phyloP scores from a whole-genome alignment of 1,140 invertebrate species.

The Tenebrio molitor region DNA sequence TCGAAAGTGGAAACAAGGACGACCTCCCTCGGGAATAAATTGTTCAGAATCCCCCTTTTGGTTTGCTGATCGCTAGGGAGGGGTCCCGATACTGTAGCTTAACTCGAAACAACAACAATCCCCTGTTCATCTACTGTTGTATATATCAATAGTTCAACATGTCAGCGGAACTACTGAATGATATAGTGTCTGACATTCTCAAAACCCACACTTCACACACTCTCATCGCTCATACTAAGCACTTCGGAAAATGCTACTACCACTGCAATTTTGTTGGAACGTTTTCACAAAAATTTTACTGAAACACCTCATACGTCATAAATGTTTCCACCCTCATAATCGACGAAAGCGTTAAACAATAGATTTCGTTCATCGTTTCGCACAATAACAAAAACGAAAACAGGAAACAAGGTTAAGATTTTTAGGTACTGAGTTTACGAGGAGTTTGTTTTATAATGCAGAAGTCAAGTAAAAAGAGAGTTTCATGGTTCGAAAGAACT shows the following conservation, averaged over 20 bases:
- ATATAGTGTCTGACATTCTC: conserved; percentile 35
- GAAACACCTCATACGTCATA: too few relatives aligned
- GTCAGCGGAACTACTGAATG: conserved; percentile 43
- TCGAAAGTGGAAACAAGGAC: conserved; percentile 52
- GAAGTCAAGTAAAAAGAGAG: too few relatives aligned
- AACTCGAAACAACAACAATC: conserved; percentile 39
- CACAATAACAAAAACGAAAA: too few relatives aligned
- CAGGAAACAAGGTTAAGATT: too few relatives aligned
- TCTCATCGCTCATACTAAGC: conserved; percentile 42
- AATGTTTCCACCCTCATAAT: too few relatives aligned
- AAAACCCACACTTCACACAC: conserved; percentile 38
- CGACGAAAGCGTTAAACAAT: too few relatives aligned
- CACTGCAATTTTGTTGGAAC: too few relatives aligned
- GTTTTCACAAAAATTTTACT: too few relatives aligned
- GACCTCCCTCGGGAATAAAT: conserved; percentile 46
- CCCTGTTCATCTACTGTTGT: conserved; percentile 32
- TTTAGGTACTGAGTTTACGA: too few relatives aligned
- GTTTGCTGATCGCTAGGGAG: conserved; percentile 34
- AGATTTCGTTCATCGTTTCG: too few relatives aligned
- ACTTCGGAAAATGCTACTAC: conserved; percentile 1
- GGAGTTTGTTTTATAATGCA: too few relatives aligned
- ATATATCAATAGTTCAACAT: conserved; percentile 42
- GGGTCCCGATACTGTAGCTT: conserved; percentile 28
- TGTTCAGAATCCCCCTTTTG: conserved; percentile 41
- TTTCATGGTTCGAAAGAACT: too few relatives aligned